phyloP scores from a whole-genome alignment of 2,113 vertebrate genomes.

The Etheostoma spectabile region DNA sequence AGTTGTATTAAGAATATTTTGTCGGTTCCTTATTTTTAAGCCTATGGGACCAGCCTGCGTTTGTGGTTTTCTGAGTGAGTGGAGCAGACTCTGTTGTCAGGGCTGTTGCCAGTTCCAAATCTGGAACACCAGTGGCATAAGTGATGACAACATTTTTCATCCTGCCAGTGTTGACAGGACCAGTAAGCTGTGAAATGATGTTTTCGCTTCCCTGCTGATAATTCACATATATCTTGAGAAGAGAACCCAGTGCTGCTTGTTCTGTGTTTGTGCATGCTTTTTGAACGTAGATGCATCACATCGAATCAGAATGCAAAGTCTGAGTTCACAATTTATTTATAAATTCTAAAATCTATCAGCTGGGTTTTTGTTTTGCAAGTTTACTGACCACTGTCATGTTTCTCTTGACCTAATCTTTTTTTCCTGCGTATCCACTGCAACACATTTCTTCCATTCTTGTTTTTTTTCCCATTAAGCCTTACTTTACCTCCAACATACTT shows the following conservation, averaged over 20 bases:
- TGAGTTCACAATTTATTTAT: neutral
- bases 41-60: neutral
- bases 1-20: neutral
- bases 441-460: neutral
- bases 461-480: neutral
- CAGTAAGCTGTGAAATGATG: slow-evolving; percentile 51
- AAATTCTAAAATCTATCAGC: neutral
- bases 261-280: neutral
- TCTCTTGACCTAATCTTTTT: neutral
- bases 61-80: slow-evolving; percentile 3
- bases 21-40: neutral
- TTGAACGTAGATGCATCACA: slow-evolving; percentile 3
- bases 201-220: slow-evolving; percentile 18
- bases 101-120: slow-evolving; percentile 28
- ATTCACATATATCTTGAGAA: slow-evolving; percentile 10
- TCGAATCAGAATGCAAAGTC: neutral
- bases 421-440: neutral
- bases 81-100: slow-evolving; percentile 12
- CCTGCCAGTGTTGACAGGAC: slow-evolving; percentile 42
- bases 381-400: neutral
- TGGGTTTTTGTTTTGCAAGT: neutral
- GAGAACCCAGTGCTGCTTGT: slow-evolving; percentile 9
- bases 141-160: slow-evolving; percentile 41
- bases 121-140: slow-evolving; percentile 26
- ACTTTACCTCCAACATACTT: neutral